Conservation (phyloP, 2,113 vertebrate species). For the Perca schrenkii region DNA sequence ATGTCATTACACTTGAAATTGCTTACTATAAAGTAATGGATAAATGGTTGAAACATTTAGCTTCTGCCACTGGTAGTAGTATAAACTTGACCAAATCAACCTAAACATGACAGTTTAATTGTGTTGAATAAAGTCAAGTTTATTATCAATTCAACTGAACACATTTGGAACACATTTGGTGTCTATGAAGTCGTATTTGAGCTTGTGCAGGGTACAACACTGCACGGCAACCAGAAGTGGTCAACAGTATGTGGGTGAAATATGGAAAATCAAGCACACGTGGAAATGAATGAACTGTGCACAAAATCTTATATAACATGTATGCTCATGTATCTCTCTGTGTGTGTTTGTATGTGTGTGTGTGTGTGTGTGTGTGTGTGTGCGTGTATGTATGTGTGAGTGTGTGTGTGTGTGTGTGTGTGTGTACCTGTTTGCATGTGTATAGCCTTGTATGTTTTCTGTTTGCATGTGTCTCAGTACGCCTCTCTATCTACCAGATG, state of each 20-base stretch:
- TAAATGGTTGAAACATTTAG: not conserved
- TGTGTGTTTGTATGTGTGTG: constrained; percentile 8
- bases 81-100: not conserved
- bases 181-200: not conserved
- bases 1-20: not conserved
- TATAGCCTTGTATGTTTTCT: too few species aligned
- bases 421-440: not conserved
- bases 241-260: constrained; percentile 14
- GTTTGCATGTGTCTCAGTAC: constrained; percentile 43
- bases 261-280: not conserved
- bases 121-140: not conserved
- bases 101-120: not conserved
- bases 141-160: not conserved
- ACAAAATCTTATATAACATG: constrained; percentile 6
- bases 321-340: not conserved
- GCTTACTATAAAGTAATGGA: not conserved
- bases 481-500: constrained; percentile 71
- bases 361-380: not conserved
- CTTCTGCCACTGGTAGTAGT: not conserved
- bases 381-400: not conserved
- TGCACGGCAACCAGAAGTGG: not conserved
- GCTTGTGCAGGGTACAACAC: not conserved
- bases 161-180: not conserved
- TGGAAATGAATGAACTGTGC: constrained; percentile 29
- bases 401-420: not conserved